phyloP scores from a whole-genome alignment of 2,888 invertebrate species.

The Eudasyphora cyanicolor region DNA sequence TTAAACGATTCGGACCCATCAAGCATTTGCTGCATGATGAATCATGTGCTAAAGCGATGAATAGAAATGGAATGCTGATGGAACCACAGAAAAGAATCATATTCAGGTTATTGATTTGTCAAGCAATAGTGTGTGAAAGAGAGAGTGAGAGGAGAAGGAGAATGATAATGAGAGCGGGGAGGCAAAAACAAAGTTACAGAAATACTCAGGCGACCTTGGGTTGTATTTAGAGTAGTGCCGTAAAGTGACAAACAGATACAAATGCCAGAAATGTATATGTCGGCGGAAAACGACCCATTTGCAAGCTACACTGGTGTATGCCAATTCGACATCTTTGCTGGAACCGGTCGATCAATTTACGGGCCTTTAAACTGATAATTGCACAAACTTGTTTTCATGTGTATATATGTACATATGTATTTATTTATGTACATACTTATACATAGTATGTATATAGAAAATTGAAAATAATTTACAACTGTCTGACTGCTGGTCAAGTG shows the following conservation, averaged over 20 bases:
- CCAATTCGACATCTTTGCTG: neutral
- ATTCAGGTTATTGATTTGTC: conserved; percentile 12
- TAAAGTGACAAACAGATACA: neutral
- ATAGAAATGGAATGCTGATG: neutral
- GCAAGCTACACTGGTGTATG: neutral
- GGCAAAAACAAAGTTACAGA: neutral
- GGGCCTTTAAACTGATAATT: neutral
- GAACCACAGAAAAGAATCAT: conserved; percentile 28
- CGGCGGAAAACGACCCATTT: neutral
- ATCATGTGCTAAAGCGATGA: neutral
- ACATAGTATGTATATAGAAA: no score
- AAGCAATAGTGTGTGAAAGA: neutral
- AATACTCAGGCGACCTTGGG: conserved; percentile 24
- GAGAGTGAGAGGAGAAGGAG: no score
- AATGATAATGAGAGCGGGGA: no score
- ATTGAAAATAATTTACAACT: no score
- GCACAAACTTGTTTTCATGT: no score
- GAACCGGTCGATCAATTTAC: neutral
- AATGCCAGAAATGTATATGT: neutral
- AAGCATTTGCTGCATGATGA: neutral
- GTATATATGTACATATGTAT: neutral
- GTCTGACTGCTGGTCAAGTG: neutral
- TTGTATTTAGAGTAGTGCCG: conserved; percentile 32
- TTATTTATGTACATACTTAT: neutral
- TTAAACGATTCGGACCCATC: neutral